phyloP scores from a whole-genome alignment of 2,797 vertebrate genomes.

The Cossypha heuglini region DNA sequence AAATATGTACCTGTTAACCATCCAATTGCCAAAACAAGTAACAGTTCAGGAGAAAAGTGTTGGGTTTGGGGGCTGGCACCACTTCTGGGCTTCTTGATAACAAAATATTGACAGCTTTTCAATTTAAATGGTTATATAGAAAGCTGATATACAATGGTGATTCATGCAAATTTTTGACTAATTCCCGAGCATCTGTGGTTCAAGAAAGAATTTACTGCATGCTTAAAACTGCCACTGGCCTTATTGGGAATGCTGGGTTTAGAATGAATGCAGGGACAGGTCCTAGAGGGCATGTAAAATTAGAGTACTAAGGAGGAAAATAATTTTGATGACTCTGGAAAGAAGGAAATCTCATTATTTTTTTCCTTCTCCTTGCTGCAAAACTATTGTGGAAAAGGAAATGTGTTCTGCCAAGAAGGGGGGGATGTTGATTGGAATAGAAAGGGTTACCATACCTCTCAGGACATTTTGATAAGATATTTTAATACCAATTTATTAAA shows the following conservation, averaged over 20 bases:
- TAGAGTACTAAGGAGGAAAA: slow-evolving; percentile 45
- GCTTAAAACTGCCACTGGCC: background rate
- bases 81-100: background rate
- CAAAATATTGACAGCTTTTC: background rate
- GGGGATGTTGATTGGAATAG: slow-evolving; percentile 67
- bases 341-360: slow-evolving; percentile 34
- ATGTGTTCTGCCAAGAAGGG: slow-evolving; percentile 31
- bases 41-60: background rate
- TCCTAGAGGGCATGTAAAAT: slow-evolving; percentile 40
- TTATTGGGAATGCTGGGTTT: background rate
- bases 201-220: background rate
- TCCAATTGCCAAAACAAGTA: slow-evolving; percentile 66
- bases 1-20: slow-evolving; percentile 73
- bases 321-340: slow-evolving; percentile 65
- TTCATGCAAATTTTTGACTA: background rate
- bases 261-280: background rate
- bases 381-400: slow-evolving; percentile 56
- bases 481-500: slow-evolving; percentile 87
- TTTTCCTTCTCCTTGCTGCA: slow-evolving; percentile 36
- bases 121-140: background rate
- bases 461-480: slow-evolving; percentile 84
- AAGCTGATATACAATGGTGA: background rate
- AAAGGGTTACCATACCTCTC: slow-evolving; percentile 80
- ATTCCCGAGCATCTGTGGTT: background rate
- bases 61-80: background rate